Base-by-base conservation (phyloP, 2,113 vertebrate genomes). In the Datnioides undecimradiatus region DNA sequence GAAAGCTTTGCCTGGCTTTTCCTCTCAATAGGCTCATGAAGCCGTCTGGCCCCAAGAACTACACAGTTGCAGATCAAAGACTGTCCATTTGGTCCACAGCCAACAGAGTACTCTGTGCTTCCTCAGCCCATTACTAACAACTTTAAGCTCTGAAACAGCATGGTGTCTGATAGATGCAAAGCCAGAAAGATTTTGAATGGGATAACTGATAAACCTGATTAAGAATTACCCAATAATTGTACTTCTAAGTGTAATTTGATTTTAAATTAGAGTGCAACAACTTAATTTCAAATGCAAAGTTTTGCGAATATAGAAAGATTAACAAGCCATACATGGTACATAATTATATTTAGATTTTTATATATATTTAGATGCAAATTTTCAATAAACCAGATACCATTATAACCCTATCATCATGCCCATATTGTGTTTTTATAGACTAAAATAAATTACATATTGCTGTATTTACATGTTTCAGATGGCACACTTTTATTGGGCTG, bases 21-120 rank as follows among this genome's bases (percentile, higher is more conserved):
- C 57, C 17, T 74, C 79, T 72, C 77, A 48, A 41, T 59, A 70
- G 81, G 73, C 74, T 74, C 27, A 57, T 55, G 79, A 80, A 77
- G 83, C 77, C 40, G 73, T 65, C 80, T 54, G 76, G 72, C 82
- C 83, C 64, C 33, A 40, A 84, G 62, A 87, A 84, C 69, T 40
- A 80, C 81, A 86, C 86, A 91, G 85, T 89, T 89, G 71, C 78
- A 93, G 79, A 91, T 93, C 93, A 94, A 93, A 94, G 92, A 88
- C 86, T 80, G 86, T 79, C 69, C 71, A 40, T 79, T 92, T 92
- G 91, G 88, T 89, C 68, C 8, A 16, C 67, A 84, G 92, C 90
- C 90, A 92, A 86, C 46, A 82, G 84, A 90, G 46, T 80, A 89
- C 89, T 86, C 85, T 87, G 62, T 81, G 82, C 66, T 82, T 88